Base-by-base conservation (phyloP, 2,113 vertebrate species). In the Tapirus terrestris region DNA sequence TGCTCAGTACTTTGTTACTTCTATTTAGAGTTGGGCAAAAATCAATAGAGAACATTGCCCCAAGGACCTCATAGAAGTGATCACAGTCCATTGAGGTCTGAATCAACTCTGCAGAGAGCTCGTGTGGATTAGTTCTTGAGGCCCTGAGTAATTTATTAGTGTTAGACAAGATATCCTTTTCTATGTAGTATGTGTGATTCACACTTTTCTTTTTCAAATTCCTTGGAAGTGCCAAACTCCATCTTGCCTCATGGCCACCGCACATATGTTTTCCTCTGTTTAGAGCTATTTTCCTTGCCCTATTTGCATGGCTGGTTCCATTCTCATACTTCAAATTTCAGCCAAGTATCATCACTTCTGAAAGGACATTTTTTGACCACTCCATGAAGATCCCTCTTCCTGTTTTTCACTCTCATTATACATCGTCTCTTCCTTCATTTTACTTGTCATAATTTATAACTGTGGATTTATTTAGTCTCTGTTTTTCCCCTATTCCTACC, bases 171-270 rank as follows among this genome's bases (percentile, higher is more conserved):
- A 39, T 8, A 67, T 33, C 27, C 14, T 95, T 92, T 89, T 92
- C 68, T 63, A n/a, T 82, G 8, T 12, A 8, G 6, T 72, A 25
- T 79, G 43, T 92, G 68, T 72, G 79, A 98, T 31, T 82, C 73
- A 79, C 33, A 87, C 43, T 51, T 82, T 89, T 70, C 79, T 95
- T 96, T 43, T 75, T 88, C 60, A 88, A 60, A 63, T 79, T 77
- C 56, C 89, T 96, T 79, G n/a, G 56, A 92, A 87, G 39, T 87
- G 11, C 27, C 61, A 27, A 23, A 61, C 16, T 85, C 76, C 9
- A 8, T 60, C 53, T 79, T 81, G 61, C 45, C 51, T 86, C 10
- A 12, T 33, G 60, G 39, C 58, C 21, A 4, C 6, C 39, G 11
- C 27, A 20, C 17, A 8, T n/a, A 20, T 1, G 6, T 39, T 67